Evolutionary conservation across 2,888 invertebrate genomes (phyloP).

Genomic region (Papilio protenor): DNA sequence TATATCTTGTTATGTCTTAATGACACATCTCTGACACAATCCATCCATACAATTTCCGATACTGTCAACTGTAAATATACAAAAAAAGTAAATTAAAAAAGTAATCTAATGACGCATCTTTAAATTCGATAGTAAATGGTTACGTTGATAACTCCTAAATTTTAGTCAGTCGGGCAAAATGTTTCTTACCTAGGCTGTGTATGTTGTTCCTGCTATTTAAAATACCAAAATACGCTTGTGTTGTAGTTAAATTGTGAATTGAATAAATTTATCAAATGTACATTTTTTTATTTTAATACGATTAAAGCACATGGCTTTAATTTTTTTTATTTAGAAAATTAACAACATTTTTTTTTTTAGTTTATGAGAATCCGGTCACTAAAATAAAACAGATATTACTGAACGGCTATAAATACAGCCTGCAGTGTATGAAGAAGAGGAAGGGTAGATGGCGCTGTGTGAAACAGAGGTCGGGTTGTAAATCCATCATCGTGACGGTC

Average conservation of each 20-base stretch:
- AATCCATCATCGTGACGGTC: slow-evolving; percentile 49
- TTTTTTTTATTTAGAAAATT: not conserved
- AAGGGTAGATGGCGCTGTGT: slow-evolving; percentile 53
- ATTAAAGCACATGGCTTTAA: not conserved
- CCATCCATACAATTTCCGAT: not conserved
- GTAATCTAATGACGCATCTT: not conserved
- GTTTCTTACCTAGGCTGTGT: slow-evolving; percentile 31
- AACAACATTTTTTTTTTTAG: not conserved
- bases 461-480: slow-evolving; percentile 51
- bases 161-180: slow-evolving; percentile 17
- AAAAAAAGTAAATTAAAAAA: not conserved
- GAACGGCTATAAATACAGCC: slow-evolving; percentile 47
- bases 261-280: slow-evolving; percentile 34
- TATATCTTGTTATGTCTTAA: not conserved
- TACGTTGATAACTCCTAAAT: no score
- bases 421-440: slow-evolving; percentile 40
- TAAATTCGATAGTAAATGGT: not conserved
- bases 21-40: not conserved
- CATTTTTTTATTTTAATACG: not conserved
- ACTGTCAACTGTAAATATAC: not conserved
- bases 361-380: slow-evolving; percentile 24
- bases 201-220: slow-evolving; percentile 37
- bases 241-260: slow-evolving; percentile 40
- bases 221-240: slow-evolving; percentile 38
- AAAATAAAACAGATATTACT: slow-evolving; percentile 43